Conservation (phyloP, 1,140 invertebrate species). For the Amyelois transitella region DNA sequence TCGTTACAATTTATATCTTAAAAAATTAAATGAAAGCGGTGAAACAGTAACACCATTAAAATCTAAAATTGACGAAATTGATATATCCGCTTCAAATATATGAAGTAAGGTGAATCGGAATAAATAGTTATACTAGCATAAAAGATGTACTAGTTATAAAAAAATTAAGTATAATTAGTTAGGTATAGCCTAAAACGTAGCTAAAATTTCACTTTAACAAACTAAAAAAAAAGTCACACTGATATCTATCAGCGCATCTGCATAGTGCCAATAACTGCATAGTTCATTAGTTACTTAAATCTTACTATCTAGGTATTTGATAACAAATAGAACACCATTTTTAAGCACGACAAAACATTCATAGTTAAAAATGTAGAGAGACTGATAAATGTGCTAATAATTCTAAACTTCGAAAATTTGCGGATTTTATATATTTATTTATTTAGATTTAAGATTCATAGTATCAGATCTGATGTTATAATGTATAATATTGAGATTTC, state of each 20-base stretch:
- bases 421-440: slow-evolving; percentile 41
- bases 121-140: slow-evolving; percentile 30
- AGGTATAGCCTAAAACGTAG: slow-evolving; percentile 18
- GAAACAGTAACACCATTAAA: slow-evolving; percentile 58
- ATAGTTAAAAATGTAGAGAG: slow-evolving; percentile 76
- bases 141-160: too few species aligned
- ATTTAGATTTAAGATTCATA: slow-evolving; percentile 48
- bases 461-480: slow-evolving; percentile 60
- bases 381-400: slow-evolving; percentile 76
- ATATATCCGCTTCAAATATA: slow-evolving; percentile 69
- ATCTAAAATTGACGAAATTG: slow-evolving; percentile 74
- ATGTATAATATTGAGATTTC: slow-evolving; percentile 41
- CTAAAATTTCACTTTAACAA: slow-evolving; percentile 29
- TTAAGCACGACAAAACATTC: slow-evolving; percentile 76
- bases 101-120: slow-evolving; percentile 43
- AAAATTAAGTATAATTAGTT: slow-evolving; percentile 21
- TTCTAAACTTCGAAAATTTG: slow-evolving; percentile 70
- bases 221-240: slow-evolving; percentile 29
- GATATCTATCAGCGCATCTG: too few species aligned
- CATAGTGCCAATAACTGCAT: slow-evolving; percentile 75
- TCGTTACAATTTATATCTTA: neutral
- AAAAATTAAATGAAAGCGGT: slow-evolving; percentile 45
- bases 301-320: slow-evolving; percentile 75
- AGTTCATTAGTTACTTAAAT: slow-evolving; percentile 62
- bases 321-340: slow-evolving; percentile 76